Evolutionary conservation across 2,113 vertebrate species (phyloP).

Genomic region (Hemiscyllium ocellatum): DNA sequence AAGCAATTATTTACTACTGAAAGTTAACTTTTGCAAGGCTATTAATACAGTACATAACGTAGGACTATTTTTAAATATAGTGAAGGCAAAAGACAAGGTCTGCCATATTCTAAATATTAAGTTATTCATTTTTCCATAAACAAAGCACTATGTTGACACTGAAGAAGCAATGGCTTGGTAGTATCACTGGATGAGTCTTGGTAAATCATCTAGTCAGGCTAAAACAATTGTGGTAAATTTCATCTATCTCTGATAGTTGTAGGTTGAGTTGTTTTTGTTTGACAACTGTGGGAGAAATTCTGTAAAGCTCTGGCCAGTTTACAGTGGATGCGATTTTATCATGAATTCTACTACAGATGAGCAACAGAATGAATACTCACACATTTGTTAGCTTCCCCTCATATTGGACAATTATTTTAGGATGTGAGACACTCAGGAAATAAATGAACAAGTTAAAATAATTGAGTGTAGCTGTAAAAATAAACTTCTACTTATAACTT

Average conservation of each 20-base stretch:
- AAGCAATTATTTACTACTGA: constrained; percentile 2
- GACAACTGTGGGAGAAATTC: background rate
- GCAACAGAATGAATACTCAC: background rate
- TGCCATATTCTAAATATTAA: background rate
- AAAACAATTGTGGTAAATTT: background rate
- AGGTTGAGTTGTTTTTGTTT: background rate
- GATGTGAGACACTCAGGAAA: background rate
- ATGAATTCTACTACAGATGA: background rate
- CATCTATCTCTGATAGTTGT: background rate
- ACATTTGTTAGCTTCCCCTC: background rate
- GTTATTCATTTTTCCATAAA: background rate
- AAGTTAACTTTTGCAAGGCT: background rate
- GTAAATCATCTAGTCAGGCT: background rate
- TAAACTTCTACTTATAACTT: background rate
- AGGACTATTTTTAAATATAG: constrained; percentile 1
- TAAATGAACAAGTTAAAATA: background rate
- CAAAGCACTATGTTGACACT: background rate
- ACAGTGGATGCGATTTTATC: background rate
- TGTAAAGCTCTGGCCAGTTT: background rate
- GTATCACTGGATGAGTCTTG: background rate
- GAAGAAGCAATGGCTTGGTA: background rate
- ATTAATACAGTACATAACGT: background rate
- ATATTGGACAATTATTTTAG: background rate
- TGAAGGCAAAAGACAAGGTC: background rate
- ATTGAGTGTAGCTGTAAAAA: background rate